Conservation (phyloP, 1,140 invertebrate species). For the Theocolax elegans region DNA sequence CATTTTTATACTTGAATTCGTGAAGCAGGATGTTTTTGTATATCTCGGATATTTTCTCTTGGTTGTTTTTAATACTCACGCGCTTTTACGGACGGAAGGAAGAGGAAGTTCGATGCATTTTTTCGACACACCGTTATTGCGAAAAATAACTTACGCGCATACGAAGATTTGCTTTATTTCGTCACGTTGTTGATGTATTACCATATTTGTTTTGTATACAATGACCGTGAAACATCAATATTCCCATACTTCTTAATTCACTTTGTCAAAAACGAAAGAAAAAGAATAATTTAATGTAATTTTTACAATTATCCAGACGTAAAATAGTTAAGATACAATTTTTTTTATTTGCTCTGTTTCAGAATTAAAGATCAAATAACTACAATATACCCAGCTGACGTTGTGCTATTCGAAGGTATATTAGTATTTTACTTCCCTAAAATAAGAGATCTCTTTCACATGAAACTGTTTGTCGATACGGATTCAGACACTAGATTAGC, state of each 20-base stretch:
- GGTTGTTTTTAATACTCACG: slow-evolving; percentile 16
- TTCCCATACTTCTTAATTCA: slow-evolving; percentile 22
- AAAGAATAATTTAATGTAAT: not conserved
- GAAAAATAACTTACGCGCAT: slow-evolving; percentile 12
- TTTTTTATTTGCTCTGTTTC: slow-evolving; percentile 43
- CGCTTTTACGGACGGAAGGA: slow-evolving; percentile 29
- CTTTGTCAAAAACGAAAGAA: slow-evolving; percentile 8
- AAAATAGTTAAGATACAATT: not conserved
- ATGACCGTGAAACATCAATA: slow-evolving; percentile 10
- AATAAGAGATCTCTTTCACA: slow-evolving; percentile 94
- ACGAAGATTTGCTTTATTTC: slow-evolving; percentile 7
- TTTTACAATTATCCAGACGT: not conserved
- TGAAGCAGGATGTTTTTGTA: slow-evolving; percentile 19
- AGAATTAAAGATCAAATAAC: slow-evolving; percentile 79
- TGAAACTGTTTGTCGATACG: slow-evolving; percentile 99
- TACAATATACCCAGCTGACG: slow-evolving; percentile 96
- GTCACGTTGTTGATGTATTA: slow-evolving; percentile 24
- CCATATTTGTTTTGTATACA: slow-evolving; percentile 14
- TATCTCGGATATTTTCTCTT: slow-evolving; percentile 14
- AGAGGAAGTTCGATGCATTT: slow-evolving; percentile 15
- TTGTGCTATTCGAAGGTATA: slow-evolving; percentile 98
- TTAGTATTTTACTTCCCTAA: slow-evolving; percentile 97
- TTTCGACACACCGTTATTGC: slow-evolving; percentile 10
- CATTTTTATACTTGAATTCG: slow-evolving; percentile 31
- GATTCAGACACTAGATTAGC: slow-evolving; percentile 97